phyloP scores from a whole-genome alignment of 2,888 invertebrate genomes.

The Ischnura elegans region DNA sequence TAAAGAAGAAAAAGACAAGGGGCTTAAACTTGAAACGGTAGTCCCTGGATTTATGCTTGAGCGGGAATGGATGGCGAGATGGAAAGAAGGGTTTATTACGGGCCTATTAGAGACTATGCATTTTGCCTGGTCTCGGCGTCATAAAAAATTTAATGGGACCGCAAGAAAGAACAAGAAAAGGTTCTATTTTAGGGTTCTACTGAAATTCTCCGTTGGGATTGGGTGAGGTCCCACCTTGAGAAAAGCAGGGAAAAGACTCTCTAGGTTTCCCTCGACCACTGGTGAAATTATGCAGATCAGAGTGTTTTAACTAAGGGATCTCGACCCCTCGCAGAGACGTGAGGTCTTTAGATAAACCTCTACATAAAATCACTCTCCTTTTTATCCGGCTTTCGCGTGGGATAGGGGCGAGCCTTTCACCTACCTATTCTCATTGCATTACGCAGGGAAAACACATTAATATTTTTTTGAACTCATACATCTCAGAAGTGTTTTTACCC shows the following conservation, averaged over 20 bases:
- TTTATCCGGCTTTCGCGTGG: background rate
- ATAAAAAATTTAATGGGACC: background rate
- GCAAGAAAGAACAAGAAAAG: background rate
- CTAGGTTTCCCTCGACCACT: background rate
- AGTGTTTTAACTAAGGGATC: constrained; percentile 16
- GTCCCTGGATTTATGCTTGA: background rate
- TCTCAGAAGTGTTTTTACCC: background rate
- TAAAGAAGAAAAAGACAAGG: background rate
- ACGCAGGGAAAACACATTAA: background rate
- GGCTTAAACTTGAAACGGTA: background rate
- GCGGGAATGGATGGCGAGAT: background rate
- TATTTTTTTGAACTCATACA: background rate
- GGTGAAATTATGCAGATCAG: constrained; percentile 13
- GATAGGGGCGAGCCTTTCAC: background rate
- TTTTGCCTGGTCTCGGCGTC: background rate
- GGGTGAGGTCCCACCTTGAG: background rate
- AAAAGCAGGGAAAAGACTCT: background rate
- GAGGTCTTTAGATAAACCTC: background rate
- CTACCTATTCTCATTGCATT: background rate
- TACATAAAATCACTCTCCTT: background rate
- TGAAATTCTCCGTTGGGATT: too few species aligned
- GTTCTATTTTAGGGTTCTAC: background rate
- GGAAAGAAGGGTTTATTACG: background rate
- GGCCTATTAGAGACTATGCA: background rate
- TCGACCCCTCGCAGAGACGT: background rate